Evolutionary conservation across 1,140 invertebrate genomes (phyloP).

Genomic region (Andricus grossulariae): DNA sequence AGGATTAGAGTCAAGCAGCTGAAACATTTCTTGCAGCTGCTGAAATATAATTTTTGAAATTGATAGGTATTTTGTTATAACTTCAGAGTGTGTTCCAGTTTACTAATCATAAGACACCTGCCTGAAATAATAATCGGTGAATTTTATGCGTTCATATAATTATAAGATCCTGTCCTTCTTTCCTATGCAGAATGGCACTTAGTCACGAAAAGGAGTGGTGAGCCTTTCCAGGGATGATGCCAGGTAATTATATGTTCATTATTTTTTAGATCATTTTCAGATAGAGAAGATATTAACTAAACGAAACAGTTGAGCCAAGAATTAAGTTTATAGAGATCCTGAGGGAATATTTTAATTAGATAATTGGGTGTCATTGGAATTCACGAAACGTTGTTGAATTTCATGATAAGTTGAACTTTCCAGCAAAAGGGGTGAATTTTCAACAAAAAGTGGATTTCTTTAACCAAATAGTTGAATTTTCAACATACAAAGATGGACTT

Average conservation of each 20-base stretch:
- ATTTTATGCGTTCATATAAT: neutral
- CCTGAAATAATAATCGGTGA: neutral
- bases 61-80: neutral
- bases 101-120: neutral
- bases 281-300: too few species aligned
- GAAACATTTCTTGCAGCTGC: neutral
- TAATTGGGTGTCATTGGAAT: too few species aligned
- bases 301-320: too few species aligned
- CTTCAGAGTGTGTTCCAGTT: neutral
- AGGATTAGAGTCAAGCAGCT: neutral
- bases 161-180: neutral
- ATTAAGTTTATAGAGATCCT: too few species aligned
- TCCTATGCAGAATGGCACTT: neutral
- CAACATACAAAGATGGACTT: too few species aligned
- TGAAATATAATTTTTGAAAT: constrained; percentile 3
- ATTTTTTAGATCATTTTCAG: neutral
- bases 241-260: neutral
- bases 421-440: too few species aligned
- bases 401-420: too few species aligned
- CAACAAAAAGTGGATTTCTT: too few species aligned
- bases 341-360: too few species aligned
- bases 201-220: neutral
- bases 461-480: too few species aligned
- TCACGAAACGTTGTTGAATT: too few species aligned
- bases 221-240: too few species aligned